Percentiles rank a stretch among this genome's conserved stretches.
phyloP scores from a whole-genome alignment of 2,113 vertebrate genomes.

The Hemiprocne comata region DNA sequence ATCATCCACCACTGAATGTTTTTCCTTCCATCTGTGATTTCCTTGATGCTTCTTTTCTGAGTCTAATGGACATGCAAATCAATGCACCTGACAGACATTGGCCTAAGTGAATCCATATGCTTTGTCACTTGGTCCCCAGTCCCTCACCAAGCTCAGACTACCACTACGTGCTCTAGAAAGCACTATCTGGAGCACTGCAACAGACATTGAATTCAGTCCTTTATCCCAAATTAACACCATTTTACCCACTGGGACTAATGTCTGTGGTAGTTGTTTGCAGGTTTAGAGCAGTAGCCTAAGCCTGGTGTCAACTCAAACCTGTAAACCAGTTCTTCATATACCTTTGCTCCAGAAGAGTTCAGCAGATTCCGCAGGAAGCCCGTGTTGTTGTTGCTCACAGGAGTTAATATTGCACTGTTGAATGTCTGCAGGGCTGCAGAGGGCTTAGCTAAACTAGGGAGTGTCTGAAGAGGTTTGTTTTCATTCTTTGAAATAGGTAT shows the following conservation, averaged over 20 bases:
- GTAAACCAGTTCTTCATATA: neutral
- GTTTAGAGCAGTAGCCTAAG: neutral
- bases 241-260: neutral
- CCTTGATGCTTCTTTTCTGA: neutral
- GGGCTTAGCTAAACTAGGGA: constrained; percentile 75
- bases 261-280: neutral
- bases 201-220: neutral
- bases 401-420: constrained; percentile 79
- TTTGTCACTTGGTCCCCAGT: neutral
- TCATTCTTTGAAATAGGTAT: constrained; percentile 75
- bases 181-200: neutral
- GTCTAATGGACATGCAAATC: neutral
- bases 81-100: neutral
- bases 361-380: constrained; percentile 80
- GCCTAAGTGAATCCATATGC: neutral
- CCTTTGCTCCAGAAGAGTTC: constrained; percentile 79
- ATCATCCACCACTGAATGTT: neutral
- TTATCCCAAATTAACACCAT: neutral
- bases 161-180: neutral
- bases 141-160: neutral
- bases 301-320: neutral
- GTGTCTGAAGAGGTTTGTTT: constrained; percentile 76
- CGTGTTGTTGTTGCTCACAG: constrained; percentile 80
- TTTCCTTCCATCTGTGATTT: neutral
- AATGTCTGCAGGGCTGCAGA: constrained; percentile 78